Percentiles rank a stretch among this genome's conserved stretches.
Evolutionary conservation across 2,113 vertebrate genomes (phyloP).

Genomic region (Telmatochromis sp.): DNA sequence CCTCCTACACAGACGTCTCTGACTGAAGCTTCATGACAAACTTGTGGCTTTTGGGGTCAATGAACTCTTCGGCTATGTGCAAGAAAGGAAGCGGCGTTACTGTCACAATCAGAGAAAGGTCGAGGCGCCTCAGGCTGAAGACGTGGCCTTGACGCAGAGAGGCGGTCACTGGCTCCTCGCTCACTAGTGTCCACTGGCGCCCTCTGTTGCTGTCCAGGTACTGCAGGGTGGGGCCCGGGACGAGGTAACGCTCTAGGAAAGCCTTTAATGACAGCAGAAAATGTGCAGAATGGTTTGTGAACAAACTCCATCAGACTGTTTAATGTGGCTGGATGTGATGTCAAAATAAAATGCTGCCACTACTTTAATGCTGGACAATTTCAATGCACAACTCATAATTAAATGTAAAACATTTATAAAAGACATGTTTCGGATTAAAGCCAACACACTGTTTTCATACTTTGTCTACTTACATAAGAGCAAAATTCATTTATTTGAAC

Average conservation of each 20-base stretch:
- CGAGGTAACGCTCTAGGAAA: slow-evolving; percentile 87
- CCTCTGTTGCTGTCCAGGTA: slow-evolving; percentile 85
- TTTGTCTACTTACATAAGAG: fast-evolving
- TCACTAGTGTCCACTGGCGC: slow-evolving; percentile 89
- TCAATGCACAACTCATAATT: fast-evolving
- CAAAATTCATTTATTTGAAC: fast-evolving
- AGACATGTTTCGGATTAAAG: fast-evolving
- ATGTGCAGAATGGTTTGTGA: fast-evolving
- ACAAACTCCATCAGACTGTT: background rate
- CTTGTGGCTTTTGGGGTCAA: slow-evolving; percentile 94
- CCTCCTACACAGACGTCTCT: slow-evolving; percentile 82
- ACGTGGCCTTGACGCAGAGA: slow-evolving; percentile 81
- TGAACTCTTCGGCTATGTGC: slow-evolving; percentile 85
- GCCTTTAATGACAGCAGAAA: slow-evolving; percentile 50
- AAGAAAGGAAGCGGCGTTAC: slow-evolving; percentile 84
- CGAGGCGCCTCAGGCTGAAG: slow-evolving; percentile 82
- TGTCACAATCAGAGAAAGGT: slow-evolving; percentile 89
- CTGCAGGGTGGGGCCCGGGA: slow-evolving; percentile 85
- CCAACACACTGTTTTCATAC: fast-evolving
- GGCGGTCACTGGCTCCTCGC: slow-evolving; percentile 86
- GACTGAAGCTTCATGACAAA: slow-evolving; percentile 96
- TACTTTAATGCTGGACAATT: fast-evolving
- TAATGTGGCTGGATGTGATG: background rate
- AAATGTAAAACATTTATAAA: background rate
- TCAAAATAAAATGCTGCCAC: background rate